Percentiles rank a stretch among this genome's conserved stretches.
Evolutionary conservation across 2,113 vertebrate species (phyloP).

Genomic region (Aegotheles bennettii): DNA sequence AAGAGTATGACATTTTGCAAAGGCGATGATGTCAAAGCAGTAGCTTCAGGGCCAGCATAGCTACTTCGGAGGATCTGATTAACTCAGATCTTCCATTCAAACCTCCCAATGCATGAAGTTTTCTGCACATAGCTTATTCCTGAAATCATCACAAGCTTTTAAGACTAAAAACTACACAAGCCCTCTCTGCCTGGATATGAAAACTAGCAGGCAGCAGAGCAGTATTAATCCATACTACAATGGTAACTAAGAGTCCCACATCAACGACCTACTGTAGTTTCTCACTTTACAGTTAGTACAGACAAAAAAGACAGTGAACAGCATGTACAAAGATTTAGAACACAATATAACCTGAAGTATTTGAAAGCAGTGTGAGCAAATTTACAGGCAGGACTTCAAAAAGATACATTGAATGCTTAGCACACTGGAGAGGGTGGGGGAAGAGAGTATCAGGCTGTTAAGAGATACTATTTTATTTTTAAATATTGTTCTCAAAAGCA

Average conservation of each 20-base stretch:
- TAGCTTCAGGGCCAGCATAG: background rate
- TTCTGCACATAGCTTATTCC: background rate
- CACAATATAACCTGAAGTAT: background rate
- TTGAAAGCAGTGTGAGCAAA: background rate
- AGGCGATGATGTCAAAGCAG: background rate
- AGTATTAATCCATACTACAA: background rate
- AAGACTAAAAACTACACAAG: background rate
- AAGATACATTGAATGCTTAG: background rate
- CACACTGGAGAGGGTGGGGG: fast-evolving
- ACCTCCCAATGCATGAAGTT: background rate
- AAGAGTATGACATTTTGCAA: background rate
- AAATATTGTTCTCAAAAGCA: background rate
- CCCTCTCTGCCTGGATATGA: background rate
- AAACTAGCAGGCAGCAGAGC: background rate
- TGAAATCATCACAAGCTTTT: background rate
- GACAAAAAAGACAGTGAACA: background rate
- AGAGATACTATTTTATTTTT: background rate
- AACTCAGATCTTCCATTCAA: background rate
- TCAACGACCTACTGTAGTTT: background rate
- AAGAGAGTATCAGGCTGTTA: background rate
- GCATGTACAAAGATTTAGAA: background rate
- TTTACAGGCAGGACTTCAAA: background rate
- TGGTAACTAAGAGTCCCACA: background rate
- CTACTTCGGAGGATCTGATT: background rate
- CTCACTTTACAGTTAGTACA: background rate